Evolutionary conservation across 1,140 invertebrate genomes (phyloP).

Genomic region (Aphelenchoides avenae): DNA sequence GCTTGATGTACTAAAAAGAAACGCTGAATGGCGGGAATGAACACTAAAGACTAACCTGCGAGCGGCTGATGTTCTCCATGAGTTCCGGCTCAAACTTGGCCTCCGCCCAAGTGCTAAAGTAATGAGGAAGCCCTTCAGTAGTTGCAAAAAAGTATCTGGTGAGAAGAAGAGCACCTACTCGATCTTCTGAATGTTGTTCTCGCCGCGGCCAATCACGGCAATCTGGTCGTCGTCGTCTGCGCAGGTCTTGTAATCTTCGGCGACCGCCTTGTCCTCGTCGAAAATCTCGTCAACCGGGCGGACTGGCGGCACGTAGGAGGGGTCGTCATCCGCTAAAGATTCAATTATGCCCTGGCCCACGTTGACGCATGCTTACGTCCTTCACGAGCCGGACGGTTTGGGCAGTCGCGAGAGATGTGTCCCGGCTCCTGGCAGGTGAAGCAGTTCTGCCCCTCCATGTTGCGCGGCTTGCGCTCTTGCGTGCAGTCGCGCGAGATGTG

Average conservation of each 20-base stretch:
- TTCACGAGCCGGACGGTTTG: conserved; percentile 12
- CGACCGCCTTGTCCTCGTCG: conserved; percentile 11
- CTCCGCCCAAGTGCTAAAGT: conserved; percentile 23
- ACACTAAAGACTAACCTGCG: too few relatives aligned
- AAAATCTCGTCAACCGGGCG: conserved; percentile 24
- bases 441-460: not conserved
- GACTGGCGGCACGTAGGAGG: conserved; percentile 10
- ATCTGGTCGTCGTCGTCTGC: conserved; percentile 30
- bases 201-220: conserved; percentile 15
- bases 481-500: not conserved
- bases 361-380: too few relatives aligned
- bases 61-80: conserved; percentile 21
- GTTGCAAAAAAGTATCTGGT: not conserved
- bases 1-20: conserved; percentile 14
- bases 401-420: not conserved
- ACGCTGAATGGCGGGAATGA: too few relatives aligned
- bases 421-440: not conserved
- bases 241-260: conserved; percentile 20
- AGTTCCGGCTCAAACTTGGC: conserved; percentile 16
- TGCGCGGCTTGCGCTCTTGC: not conserved
- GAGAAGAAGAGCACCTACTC: not conserved
- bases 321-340: too few relatives aligned
- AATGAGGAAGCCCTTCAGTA: not conserved
- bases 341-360: too few relatives aligned
- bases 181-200: not conserved